Conservation (phyloP, 2,113 vertebrate species). For the Oriolus oriolus region DNA sequence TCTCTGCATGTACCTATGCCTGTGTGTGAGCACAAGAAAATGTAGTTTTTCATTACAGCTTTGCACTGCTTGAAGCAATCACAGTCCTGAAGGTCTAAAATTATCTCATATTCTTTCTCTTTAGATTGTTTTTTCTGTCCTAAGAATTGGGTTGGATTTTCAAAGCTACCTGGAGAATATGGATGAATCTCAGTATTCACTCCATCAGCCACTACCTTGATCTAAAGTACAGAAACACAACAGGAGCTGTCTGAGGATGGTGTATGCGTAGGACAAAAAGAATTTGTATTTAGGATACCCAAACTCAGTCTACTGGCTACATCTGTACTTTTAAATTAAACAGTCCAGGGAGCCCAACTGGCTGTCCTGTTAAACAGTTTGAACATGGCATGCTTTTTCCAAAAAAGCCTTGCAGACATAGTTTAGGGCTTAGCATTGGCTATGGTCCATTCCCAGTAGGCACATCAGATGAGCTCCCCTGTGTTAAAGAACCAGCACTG, state of each 20-base stretch:
- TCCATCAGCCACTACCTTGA: background rate
- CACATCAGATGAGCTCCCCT: background rate
- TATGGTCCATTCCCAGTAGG: background rate
- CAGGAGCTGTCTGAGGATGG: background rate
- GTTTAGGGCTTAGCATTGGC: background rate
- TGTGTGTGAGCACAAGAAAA: background rate
- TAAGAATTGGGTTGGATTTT: background rate
- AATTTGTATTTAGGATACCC: background rate
- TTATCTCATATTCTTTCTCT: conserved; percentile 14
- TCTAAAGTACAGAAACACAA: background rate
- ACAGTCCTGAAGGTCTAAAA: background rate
- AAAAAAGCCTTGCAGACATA: background rate
- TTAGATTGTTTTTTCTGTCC: background rate
- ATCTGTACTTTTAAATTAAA: background rate
- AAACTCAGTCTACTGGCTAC: background rate
- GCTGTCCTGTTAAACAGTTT: background rate
- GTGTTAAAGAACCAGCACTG: background rate
- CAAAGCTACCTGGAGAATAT: background rate
- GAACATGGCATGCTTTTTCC: background rate
- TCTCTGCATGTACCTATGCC: background rate
- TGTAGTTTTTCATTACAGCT: conserved; percentile 4
- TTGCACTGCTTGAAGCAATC: conserved; percentile 11
- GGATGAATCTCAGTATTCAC: background rate
- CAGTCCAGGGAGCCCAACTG: background rate
- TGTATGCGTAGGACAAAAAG: rapidly evolving